These are phyloP conservation scores for Peromyscus californicus DNA, from an alignment of 2,113 vertebrate species.

Conservation along the genomic window DNA sequence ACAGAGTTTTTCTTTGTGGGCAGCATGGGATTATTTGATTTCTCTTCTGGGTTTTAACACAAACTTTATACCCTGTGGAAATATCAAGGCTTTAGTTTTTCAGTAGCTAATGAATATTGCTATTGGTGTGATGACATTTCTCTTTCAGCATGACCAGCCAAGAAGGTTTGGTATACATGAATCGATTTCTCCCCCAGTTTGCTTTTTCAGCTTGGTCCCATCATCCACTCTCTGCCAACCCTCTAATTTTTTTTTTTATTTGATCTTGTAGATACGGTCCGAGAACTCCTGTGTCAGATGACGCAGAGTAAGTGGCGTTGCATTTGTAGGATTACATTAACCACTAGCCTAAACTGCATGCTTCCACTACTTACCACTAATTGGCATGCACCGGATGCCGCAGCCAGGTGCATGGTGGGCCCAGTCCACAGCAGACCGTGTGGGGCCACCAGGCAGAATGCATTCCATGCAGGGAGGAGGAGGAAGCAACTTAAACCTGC, in stretches of 20 bases:
- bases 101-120: slow-evolving; percentile 31
- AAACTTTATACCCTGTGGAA: slow-evolving; percentile 37
- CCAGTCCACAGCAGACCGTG: slow-evolving; percentile 76
- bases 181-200: neutral
- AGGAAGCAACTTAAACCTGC: slow-evolving; percentile 76
- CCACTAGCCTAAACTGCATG: slow-evolving; percentile 88
- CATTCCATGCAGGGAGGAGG: slow-evolving; percentile 79
- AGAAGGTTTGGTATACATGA: slow-evolving; percentile 5
- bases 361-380: slow-evolving; percentile 86
- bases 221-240: slow-evolving; percentile 39
- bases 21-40: slow-evolving; percentile 51
- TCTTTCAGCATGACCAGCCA: slow-evolving; percentile 63
- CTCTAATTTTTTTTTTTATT: slow-evolving; percentile 90
- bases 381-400: slow-evolving; percentile 81
- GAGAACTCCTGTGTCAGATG: slow-evolving; percentile 96
- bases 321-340: slow-evolving; percentile 84
- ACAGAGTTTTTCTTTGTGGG: slow-evolving; percentile 48
- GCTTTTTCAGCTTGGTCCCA: slow-evolving; percentile 50
- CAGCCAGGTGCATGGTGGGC: slow-evolving; percentile 78
- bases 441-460: slow-evolving; percentile 80
- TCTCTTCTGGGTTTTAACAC: slow-evolving; percentile 57
- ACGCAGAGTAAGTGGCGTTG: slow-evolving; percentile 95
- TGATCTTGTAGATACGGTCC: slow-evolving; percentile 94
- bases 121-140: slow-evolving; percentile 61
- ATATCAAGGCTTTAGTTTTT: slow-evolving; percentile 34